Evolutionary conservation across 2,888 invertebrate genomes (phyloP), one percentile per base, ranked within the genome.

Genomic region (Therioaphis trifolii): DNA sequence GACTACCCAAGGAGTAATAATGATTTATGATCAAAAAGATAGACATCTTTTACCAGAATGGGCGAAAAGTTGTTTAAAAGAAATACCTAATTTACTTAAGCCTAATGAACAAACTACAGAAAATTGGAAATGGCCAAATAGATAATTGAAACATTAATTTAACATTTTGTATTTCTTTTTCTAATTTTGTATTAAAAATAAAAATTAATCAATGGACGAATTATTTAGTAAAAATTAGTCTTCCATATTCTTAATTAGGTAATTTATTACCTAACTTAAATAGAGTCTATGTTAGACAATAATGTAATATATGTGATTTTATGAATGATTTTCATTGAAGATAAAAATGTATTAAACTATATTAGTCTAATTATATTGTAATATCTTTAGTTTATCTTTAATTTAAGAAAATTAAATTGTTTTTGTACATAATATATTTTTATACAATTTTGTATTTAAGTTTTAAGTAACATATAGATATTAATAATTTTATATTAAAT

Each of bases 61-160:
- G 82, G 82, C 82, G 40, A 82, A 82, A 63, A 74, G 35, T 63
- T 82, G 82, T 74, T 63, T 82, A 40, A 82, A 82, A 66, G 63
- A 82, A 82, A 82, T 82, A 63, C 82, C 82, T 12, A 63, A 82
- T 63, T 35, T 82, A 66, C 49, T 82, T 35, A 74, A 74, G 4
- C 80, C 80, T 24, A 71, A 80, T 72, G 80, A 80, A 80, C 69
- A 61, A 49, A 49, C 82, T 24, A 18, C 52, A n/a, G 63, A 63
- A 66, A 82, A 82, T 49, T 74, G 74, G 74, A 82, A 82, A 15
- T 82, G 63, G 74, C 40, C 82, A 40, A 82, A 82, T 66, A 82
- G 82, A 82, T 82, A 40, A 82, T 63, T 72, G 2, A 61, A 63
- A 74, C 71, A 12, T 63, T 27, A 69, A 43, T n/a, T n/a, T n/a